Evolutionary conservation across 2,888 invertebrate species (phyloP).

Genomic region (Clistopyga incitator): DNA sequence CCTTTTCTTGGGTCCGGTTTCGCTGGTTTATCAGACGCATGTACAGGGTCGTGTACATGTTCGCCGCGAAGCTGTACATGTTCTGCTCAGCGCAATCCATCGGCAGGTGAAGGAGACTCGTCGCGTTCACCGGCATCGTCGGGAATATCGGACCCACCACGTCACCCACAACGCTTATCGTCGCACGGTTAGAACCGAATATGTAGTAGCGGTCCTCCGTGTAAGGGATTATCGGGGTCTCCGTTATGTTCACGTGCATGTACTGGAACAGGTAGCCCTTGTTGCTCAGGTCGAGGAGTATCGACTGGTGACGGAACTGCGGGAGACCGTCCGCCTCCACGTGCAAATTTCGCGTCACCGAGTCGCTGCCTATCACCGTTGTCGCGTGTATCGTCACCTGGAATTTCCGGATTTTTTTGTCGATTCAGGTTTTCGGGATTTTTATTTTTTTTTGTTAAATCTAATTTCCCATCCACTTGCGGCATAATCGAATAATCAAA

Average conservation of each 20-base stretch:
- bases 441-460: too few species aligned
- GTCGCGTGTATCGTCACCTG: constrained; percentile 90
- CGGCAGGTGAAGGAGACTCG: constrained; percentile 91
- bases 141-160: constrained; percentile 97
- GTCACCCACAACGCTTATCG: constrained; percentile 94
- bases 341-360: constrained; percentile 87
- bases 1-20: constrained; percentile 91
- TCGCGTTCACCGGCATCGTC: constrained; percentile 95
- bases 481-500: too few species aligned
- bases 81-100: constrained; percentile 98
- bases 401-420: not conserved
- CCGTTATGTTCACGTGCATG: constrained; percentile 97
- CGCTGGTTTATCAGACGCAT: constrained; percentile 96
- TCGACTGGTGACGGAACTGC: constrained; percentile 96
- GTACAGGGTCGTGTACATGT: constrained; percentile 95
- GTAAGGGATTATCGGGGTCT: constrained; percentile 96
- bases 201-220: constrained; percentile 96
- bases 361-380: constrained; percentile 90
- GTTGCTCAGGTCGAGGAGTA: constrained; percentile 96
- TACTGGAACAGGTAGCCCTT: constrained; percentile 96
- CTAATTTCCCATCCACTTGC: too few species aligned
- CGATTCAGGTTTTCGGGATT: not conserved
- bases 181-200: constrained; percentile 95
- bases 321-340: constrained; percentile 96
- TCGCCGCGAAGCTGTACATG: constrained; percentile 98